Evolutionary conservation across 1,140 invertebrate species (phyloP), one percentile per base, ranked within the genome.

Genomic region (Piezodorus guildinii): DNA sequence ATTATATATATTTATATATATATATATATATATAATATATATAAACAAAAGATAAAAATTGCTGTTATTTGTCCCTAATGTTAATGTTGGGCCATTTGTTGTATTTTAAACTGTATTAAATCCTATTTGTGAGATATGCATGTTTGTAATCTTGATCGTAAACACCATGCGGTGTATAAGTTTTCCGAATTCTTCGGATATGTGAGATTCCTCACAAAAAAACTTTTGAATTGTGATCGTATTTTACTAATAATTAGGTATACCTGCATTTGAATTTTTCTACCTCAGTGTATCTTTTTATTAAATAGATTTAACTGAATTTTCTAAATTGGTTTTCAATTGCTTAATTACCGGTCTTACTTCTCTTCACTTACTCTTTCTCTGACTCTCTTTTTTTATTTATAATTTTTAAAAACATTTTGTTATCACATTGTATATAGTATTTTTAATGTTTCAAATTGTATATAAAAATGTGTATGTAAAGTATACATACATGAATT

Each of bases 101-200:
- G 62, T 62, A 62, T 46, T 62, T 62, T 52, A 51, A 62, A 62
- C 23, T 62, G 49, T 62, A 52, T 62, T 52, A 34, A 62, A 52
- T 46, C 62, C 39, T 62, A 62, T 27, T 30, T 62, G 62, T 62
- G 62, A 62, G 46, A 62, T 25, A 61, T 62, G 62, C 46, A 62
- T 62, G 62, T 62, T 62, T 62, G 25, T 62, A 52, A 51, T 43
- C 16, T 52, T 52, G 23, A 51, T 52, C 19, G 39, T 23, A 52
- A 30, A 44, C 39, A 51, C 62, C 62, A 23, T 51, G 9, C n/a
- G 27, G 45, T 51, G 45, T 62, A 21, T 54, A 49, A 51, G 45
- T 52, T 60, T 44, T 62, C 62, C 45, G 62, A 62, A 52, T 62
- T 30, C 27, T 44, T 62, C 46, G 49, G 62, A 62, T 52, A 21